A percentile compares a stretch with the other conserved stretches of the same genome.
These are phyloP conservation scores for Phylloscopus trochiloides DNA, from an alignment of 2,113 vertebrate species.

Conservation along the genomic window DNA sequence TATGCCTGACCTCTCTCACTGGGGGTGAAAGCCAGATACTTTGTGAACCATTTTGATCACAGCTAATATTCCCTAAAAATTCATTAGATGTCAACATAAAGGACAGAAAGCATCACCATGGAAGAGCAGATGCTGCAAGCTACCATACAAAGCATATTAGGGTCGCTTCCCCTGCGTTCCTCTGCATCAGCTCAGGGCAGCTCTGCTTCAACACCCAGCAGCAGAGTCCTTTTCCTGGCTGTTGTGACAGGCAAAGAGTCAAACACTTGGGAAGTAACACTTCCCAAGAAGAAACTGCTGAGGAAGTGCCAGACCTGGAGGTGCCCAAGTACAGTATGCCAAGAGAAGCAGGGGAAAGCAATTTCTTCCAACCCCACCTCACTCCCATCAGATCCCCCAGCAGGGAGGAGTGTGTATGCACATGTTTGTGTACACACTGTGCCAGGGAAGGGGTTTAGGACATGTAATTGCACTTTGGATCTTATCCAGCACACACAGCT, in stretches of 20 bases:
- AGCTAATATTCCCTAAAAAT: conserved; percentile 10
- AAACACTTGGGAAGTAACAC: not conserved
- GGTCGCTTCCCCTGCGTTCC: not conserved
- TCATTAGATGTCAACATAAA: not conserved
- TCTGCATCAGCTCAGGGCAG: not conserved
- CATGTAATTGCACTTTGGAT: not conserved
- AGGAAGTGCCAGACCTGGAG: not conserved
- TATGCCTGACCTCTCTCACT: not conserved
- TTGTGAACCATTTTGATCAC: not conserved
- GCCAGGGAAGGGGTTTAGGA: not conserved
- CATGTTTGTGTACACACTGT: fast-evolving
- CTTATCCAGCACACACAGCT: not conserved
- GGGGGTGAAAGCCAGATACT: not conserved
- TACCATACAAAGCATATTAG: not conserved
- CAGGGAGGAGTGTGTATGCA: not conserved
- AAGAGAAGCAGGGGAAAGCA: not conserved
- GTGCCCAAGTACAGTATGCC: not conserved
- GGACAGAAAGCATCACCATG: not conserved
- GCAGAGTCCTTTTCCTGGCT: not conserved
- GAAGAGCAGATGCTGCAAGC: not conserved
- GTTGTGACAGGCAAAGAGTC: not conserved
- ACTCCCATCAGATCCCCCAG: not conserved
- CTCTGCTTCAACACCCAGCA: not conserved
- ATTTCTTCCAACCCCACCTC: not conserved
- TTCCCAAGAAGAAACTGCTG: not conserved